These are phyloP conservation scores for Tiliqua scincoides DNA, from an alignment of 2,113 vertebrate species.

Conservation along the genomic window DNA sequence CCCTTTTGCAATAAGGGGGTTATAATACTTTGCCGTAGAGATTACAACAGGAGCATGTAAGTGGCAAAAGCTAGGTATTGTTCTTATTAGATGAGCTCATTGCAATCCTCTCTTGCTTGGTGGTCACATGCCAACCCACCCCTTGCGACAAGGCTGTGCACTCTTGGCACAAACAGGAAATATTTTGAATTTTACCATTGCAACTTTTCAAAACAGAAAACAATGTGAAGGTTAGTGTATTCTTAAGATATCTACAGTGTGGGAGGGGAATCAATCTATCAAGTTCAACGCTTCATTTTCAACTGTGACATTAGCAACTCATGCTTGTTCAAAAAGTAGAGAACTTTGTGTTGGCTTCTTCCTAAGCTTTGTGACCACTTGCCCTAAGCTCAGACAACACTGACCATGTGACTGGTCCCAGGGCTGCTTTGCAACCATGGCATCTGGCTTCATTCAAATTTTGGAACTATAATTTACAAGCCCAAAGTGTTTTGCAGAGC, in stretches of 20 bases:
- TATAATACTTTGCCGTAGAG: too few species aligned
- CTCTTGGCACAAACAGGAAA: conserved; percentile 65
- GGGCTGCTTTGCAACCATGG: too few species aligned
- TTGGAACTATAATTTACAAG: too few species aligned
- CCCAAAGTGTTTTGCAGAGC: too few species aligned
- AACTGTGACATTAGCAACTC: conserved; percentile 29
- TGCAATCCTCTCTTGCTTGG: background rate
- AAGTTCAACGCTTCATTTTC: conserved; percentile 35
- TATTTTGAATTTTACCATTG: conserved; percentile 50
- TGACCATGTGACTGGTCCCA: too few species aligned
- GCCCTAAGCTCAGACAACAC: background rate
- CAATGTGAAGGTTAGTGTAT: conserved; percentile 47
- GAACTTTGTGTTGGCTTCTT: background rate
- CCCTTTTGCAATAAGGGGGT: too few species aligned
- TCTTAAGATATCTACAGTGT: conserved; percentile 39
- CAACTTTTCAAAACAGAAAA: conserved; percentile 5
- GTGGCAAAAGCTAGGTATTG: too few species aligned
- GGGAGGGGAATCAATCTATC: conserved; percentile 51
- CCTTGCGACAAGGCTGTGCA: conserved; percentile 10
- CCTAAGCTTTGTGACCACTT: too few species aligned
- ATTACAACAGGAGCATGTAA: too few species aligned
- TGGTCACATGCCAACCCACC: background rate
- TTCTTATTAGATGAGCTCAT: background rate
- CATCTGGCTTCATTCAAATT: too few species aligned
- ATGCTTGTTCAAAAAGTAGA: background rate